phyloP scores from a whole-genome alignment of 2,113 vertebrate species.

The Suncus etruscus region DNA sequence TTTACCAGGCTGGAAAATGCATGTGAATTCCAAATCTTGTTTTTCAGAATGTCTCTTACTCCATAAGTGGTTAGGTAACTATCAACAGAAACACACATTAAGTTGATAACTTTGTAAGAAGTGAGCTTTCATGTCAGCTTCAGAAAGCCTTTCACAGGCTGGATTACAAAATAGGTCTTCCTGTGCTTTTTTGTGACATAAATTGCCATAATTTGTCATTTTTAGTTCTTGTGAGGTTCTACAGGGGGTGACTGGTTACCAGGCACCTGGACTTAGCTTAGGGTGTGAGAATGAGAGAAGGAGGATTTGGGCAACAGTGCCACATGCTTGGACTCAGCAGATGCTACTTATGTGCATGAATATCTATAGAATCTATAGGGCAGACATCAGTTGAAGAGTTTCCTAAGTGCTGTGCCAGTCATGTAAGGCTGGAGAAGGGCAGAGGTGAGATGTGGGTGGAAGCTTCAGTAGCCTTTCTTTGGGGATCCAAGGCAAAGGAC shows the following conservation, averaged over 20 bases:
- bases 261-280: not conserved
- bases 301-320: no score
- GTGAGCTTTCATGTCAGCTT: not conserved
- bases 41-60: not conserved
- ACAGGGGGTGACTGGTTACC: not conserved
- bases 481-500: not conserved
- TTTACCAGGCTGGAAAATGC: not conserved
- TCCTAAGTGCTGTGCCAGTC: accelerated
- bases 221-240: not conserved
- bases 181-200: not conserved
- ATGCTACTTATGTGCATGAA: no score
- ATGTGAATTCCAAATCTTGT: not conserved
- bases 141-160: not conserved
- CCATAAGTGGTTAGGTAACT: not conserved
- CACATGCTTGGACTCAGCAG: no score
- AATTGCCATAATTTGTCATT: not conserved
- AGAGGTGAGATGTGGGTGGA: no score
- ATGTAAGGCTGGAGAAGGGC: no score
- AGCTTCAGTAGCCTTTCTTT: accelerated
- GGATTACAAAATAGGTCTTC: not conserved
- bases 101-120: not conserved
- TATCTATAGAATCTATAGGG: no score
- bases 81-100: not conserved
- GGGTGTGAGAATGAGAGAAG: not conserved
- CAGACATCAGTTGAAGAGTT: no score